Conservation (phyloP, 2,797 vertebrate genomes). For the Hyperoplus lanceolatus region DNA sequence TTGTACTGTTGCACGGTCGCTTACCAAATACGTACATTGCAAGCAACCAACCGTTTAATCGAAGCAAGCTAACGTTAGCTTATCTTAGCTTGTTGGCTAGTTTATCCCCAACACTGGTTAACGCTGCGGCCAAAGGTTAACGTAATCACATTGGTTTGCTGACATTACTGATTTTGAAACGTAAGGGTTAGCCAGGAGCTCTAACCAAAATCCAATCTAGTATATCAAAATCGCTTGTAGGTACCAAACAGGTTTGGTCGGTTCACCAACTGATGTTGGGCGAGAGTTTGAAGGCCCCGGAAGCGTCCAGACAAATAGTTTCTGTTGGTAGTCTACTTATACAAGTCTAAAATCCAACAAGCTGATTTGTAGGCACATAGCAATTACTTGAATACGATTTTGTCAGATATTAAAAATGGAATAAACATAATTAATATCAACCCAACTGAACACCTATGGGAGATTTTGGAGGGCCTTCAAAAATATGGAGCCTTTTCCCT, state of each 20-base stretch:
- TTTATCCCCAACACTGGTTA: not conserved
- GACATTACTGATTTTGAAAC: too few species aligned
- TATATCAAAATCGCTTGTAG: not conserved
- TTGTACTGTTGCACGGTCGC: not conserved
- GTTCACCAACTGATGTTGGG: not conserved
- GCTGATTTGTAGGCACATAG: too few species aligned
- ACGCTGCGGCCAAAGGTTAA: not conserved
- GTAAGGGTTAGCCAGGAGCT: too few species aligned
- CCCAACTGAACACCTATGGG: not conserved
- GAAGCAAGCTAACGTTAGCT: conserved; percentile 14
- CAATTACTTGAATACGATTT: too few species aligned
- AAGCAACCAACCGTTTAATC: not conserved
- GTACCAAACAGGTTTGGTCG: not conserved
- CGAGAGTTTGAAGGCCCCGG: conserved; percentile 1
- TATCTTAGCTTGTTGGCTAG: conserved; percentile 8
- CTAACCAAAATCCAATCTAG: too few species aligned
- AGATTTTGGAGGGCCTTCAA: not conserved
- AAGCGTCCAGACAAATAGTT: not conserved
- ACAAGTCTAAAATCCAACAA: too few species aligned
- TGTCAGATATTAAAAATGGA: too few species aligned
- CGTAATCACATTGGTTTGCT: not conserved
- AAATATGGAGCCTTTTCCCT: not conserved
- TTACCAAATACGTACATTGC: not conserved
- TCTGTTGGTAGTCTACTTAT: too few species aligned
- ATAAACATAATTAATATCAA: not conserved